These are phyloP conservation scores for Oncorhynchus keta DNA, from an alignment of 2,113 vertebrate species.

Conservation along the genomic window DNA sequence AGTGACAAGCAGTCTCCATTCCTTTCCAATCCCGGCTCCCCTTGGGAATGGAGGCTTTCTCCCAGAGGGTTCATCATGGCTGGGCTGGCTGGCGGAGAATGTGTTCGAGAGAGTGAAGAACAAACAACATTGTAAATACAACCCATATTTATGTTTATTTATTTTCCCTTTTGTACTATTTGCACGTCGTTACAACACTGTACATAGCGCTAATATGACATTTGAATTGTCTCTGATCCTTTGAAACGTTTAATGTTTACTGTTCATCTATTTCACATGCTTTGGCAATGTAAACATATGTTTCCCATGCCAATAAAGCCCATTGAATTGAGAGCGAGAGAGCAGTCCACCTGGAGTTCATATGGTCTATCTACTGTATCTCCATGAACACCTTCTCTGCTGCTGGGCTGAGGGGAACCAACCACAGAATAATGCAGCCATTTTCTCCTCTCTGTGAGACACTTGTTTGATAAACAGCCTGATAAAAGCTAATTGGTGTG, in stretches of 20 bases:
- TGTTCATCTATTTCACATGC: constrained; percentile 14
- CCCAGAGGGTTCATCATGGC: constrained; percentile 41
- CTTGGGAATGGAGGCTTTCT: constrained; percentile 33
- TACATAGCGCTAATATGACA: too few relatives aligned
- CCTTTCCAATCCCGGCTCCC: constrained; percentile 43
- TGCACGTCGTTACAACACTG: too few relatives aligned
- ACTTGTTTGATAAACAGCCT: constrained; percentile 58
- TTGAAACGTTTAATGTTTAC: not conserved
- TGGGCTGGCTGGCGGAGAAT: constrained; percentile 24
- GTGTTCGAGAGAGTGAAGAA: not conserved
- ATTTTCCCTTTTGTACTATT: too few relatives aligned
- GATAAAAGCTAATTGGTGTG: constrained; percentile 59
- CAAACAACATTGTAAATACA: not conserved
- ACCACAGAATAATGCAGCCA: constrained; percentile 6
- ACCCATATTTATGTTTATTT: too few relatives aligned
- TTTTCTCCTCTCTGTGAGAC: constrained; percentile 24
- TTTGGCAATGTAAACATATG: not conserved
- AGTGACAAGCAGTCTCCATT: constrained; percentile 57
- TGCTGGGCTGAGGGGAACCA: not conserved
- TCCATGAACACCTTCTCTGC: constrained; percentile 30
- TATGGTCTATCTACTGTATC: constrained; percentile 25
- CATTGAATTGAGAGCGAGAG: constrained; percentile 47
- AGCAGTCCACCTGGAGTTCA: constrained; percentile 18
- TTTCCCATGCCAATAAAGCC: too few relatives aligned
- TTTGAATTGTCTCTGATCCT: too few relatives aligned